phyloP scores from a whole-genome alignment of 2,797 vertebrate species.

The Sphenodon punctatus region DNA sequence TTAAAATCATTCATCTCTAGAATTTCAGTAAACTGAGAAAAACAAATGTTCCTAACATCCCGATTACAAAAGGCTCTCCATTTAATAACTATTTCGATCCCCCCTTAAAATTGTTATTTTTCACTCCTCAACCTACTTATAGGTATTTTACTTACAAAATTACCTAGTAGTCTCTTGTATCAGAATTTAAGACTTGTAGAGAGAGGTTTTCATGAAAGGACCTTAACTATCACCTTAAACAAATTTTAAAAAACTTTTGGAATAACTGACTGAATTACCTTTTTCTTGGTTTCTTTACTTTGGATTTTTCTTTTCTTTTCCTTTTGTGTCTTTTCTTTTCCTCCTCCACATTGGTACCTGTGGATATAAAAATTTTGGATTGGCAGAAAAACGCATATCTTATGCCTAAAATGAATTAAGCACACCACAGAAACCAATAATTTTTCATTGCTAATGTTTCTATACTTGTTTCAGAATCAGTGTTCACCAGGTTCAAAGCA shows the following conservation, averaged over 20 bases:
- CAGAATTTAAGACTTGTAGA: too few relatives aligned
- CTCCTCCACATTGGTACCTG: conserved; percentile 75
- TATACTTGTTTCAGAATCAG: background rate
- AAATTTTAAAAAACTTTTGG: background rate
- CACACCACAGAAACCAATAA: background rate
- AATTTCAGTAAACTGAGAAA: too few relatives aligned
- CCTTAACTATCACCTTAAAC: too few relatives aligned
- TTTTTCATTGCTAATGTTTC: background rate
- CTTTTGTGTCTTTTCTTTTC: conserved; percentile 79
- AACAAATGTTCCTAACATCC: too few relatives aligned
- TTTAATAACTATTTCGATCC: too few relatives aligned
- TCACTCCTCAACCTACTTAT: too few relatives aligned
- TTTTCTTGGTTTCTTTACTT: conserved; percentile 76
- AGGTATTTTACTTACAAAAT: too few relatives aligned
- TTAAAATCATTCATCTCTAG: too few relatives aligned
- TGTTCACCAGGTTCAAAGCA: background rate
- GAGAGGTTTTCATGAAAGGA: too few relatives aligned
- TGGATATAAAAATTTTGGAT: conserved; percentile 23
- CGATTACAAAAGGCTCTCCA: too few relatives aligned
- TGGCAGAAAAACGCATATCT: background rate
- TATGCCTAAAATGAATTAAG: background rate
- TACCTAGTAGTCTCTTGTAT: too few relatives aligned
- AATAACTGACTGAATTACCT: conserved; percentile 66
- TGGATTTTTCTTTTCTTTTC: conserved; percentile 77
- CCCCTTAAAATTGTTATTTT: too few relatives aligned